A percentile compares a stretch with the other conserved stretches of the same genome.
phyloP scores from a whole-genome alignment of 2,113 vertebrate genomes.

The Cricetomys ansorgei region DNA sequence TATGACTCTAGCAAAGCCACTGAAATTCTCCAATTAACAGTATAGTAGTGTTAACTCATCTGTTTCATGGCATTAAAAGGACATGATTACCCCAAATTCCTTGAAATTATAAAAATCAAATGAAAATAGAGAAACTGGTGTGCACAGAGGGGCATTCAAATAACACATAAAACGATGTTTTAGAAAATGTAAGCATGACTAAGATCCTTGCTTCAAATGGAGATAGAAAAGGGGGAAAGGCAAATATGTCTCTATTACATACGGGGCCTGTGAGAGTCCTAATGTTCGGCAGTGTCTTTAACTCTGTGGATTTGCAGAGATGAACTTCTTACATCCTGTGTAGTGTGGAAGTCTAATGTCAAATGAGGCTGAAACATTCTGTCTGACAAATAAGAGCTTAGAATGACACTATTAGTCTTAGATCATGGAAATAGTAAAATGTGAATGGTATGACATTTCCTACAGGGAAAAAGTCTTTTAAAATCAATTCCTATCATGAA shows the following conservation, averaged over 20 bases:
- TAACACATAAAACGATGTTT: conserved; percentile 22
- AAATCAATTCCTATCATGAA: background rate
- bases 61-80: background rate
- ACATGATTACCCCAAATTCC: background rate
- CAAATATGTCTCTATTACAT: background rate
- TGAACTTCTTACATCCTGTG: conserved; percentile 1
- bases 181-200: conserved; percentile 32
- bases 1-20: conserved; percentile 1
- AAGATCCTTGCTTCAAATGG: background rate
- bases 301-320: background rate
- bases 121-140: background rate
- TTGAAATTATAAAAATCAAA: background rate
- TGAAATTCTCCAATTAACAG: background rate
- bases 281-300: background rate
- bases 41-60: background rate
- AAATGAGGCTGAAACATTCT: background rate
- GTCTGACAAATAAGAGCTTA: conserved; percentile 39
- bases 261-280: background rate
- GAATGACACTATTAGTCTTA: conserved; percentile 48
- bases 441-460: background rate
- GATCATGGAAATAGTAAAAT: conserved; percentile 29
- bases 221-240: background rate
- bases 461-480: conserved; percentile 24
- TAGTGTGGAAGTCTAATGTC: background rate
- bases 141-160: background rate